Evolutionary conservation across 2,113 vertebrate genomes (phyloP), one percentile per base, ranked within the genome.

Genomic region (Rhabdomys dilectus): DNA sequence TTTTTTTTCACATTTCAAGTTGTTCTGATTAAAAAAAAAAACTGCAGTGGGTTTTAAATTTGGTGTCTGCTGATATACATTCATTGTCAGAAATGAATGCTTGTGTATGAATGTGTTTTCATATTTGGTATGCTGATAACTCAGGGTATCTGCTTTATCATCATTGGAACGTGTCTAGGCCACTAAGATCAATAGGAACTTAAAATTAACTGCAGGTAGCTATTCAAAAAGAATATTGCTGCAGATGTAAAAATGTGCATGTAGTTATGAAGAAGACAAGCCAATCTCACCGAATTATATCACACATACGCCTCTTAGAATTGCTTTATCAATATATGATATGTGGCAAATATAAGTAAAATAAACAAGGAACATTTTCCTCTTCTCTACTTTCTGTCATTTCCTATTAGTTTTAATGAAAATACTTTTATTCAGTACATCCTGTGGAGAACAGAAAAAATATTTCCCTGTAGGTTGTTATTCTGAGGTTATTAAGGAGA

Each of bases 161-260:
- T 95, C 15, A 0, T 31, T 56, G 97, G 64, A 90, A 82, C 76
- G 96, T 98, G 86, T 96, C 96, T 95, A 94, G 95, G 94, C 90
- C 96, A 92, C 64, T 24, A 19, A 12, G 91, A 97, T 97, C 98
- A 98, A 96, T 51, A 0, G 39, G 58, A 98, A 91, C 91, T 95
- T 98, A 91, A 97, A 98, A 98, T 98, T 97, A 97, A 94, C 96
- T 93, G 89, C 68, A 97, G 48, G 88, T 86, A 95, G 78, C 42
- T 96, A 98, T 91, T 97, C 45, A 7, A 51, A 95, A 88, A 36
- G 91, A 66, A 85, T 94, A 97, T 90, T 94, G 62, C 77, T 92
- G 70, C 53, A 92, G 62, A 87, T 87, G 73, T 92, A 96, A 98
- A 98, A 97, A 93, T 80, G 89, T 16, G 51, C 82, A 58, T 93